A percentile compares a stretch with the other conserved stretches of the same genome.
These are phyloP conservation scores for Sesia bembeciformis DNA, from an alignment of 2,888 invertebrate genomes.

Conservation along the genomic window DNA sequence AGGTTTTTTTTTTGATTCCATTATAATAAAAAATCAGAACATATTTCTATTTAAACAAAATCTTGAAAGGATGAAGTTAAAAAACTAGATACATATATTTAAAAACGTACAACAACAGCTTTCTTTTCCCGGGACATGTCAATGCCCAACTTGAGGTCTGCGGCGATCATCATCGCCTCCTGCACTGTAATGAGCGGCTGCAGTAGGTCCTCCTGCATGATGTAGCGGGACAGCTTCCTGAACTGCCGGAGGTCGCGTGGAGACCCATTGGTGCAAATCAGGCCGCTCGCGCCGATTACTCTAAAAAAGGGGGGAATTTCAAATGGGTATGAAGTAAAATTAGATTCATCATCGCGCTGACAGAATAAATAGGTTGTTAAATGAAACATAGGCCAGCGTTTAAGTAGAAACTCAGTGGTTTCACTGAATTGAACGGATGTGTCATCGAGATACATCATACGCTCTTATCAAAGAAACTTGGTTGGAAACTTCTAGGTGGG, in stretches of 20 bases:
- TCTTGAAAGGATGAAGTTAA: too few species aligned
- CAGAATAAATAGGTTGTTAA: too few species aligned
- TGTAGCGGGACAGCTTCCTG: slow-evolving; percentile 92
- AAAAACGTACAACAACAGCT: slow-evolving; percentile 77
- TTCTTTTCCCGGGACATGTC: slow-evolving; percentile 77
- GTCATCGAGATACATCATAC: too few species aligned
- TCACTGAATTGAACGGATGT: too few species aligned
- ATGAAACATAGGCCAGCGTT: too few species aligned
- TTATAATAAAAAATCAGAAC: background rate
- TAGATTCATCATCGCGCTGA: too few species aligned
- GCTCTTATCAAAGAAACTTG: too few species aligned
- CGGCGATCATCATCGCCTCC: slow-evolving; percentile 92
- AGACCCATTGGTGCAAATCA: slow-evolving; percentile 85
- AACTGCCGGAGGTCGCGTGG: slow-evolving; percentile 85
- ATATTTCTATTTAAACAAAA: background rate
- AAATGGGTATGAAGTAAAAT: too few species aligned
- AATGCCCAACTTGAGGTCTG: slow-evolving; percentile 89
- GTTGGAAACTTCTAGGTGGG: too few species aligned
- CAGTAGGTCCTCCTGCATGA: slow-evolving; percentile 94
- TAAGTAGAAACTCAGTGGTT: too few species aligned
- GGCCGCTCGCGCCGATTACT: slow-evolving; percentile 79
- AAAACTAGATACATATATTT: too few species aligned
- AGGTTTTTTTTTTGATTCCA: background rate
- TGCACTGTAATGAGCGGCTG: slow-evolving; percentile 90
- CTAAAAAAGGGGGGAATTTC: slow-evolving; percentile 46